Percentiles rank a stretch among this genome's conserved stretches.
Conservation (phyloP, 1,140 invertebrate genomes). For the Drosophila funebris region DNA sequence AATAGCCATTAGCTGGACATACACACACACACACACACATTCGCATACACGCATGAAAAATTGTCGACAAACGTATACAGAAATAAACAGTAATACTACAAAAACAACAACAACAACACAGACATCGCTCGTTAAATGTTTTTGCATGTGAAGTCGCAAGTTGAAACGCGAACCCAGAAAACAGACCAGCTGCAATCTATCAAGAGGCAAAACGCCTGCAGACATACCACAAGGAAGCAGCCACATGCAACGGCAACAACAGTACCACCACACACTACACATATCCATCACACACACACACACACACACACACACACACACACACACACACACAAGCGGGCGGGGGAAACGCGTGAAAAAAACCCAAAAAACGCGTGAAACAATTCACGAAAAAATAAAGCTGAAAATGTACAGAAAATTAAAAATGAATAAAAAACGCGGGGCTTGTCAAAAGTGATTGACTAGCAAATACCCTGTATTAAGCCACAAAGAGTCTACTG, state of each 20-base stretch:
- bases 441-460: conserved; percentile 8
- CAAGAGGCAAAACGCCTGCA: conserved; percentile 75
- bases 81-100: conserved; percentile 28
- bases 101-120: conserved; percentile 8
- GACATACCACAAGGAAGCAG: conserved; percentile 71
- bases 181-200: conserved; percentile 74
- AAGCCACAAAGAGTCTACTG: neutral
- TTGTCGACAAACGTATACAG: conserved; percentile 63
- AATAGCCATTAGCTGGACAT: conserved; percentile 76
- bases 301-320: neutral
- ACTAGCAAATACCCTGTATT: neutral
- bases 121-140: conserved; percentile 34
- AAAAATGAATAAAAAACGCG: conserved; percentile 38
- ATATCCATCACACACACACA: neutral
- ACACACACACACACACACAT: neutral
- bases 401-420: conserved; percentile 26
- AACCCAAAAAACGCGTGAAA: conserved; percentile 35
- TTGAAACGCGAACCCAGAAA: conserved; percentile 4
- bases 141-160: conserved; percentile 32
- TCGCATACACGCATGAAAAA: conserved; percentile 57
- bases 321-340: neutral
- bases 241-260: conserved; percentile 32
- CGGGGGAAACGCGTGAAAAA: conserved; percentile 17
- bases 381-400: conserved; percentile 7
- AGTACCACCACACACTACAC: neutral